Conservation (phyloP, 2,888 invertebrate genomes). For the Leucania comma region DNA sequence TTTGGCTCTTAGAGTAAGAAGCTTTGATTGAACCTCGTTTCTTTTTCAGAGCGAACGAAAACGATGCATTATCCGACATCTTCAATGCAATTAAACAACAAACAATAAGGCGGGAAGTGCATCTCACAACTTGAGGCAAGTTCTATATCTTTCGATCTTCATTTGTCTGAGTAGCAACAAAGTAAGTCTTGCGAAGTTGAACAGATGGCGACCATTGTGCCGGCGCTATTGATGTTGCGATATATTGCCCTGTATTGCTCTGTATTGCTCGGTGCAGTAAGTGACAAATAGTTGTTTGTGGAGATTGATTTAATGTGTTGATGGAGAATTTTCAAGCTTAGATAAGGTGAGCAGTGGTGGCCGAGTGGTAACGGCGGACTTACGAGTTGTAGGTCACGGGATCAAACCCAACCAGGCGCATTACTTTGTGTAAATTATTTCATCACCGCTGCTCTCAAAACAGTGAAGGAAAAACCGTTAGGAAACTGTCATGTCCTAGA, state of each 20-base stretch:
- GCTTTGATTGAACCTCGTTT: not conserved
- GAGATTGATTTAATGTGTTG: not conserved
- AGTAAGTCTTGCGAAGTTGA: constrained; percentile 14
- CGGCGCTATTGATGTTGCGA: not conserved
- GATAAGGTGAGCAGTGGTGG: too few species aligned
- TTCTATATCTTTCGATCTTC: constrained; percentile 12
- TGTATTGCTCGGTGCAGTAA: not conserved
- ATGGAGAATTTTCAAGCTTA: not conserved
- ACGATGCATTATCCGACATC: not conserved
- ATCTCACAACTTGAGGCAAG: constrained; percentile 14
- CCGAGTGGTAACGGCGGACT: too few species aligned
- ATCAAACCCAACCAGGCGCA: too few species aligned
- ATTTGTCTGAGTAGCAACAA: constrained; percentile 30
- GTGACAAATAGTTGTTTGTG: not conserved
- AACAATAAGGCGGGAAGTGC: not conserved
- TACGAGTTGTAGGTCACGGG: too few species aligned
- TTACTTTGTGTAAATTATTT: too few species aligned
- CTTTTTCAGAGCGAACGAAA: not conserved
- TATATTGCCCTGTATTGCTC: not conserved
- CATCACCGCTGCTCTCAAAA: too few species aligned
- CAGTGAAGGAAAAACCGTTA: too few species aligned
- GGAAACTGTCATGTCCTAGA: too few species aligned
- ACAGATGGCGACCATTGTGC: constrained; percentile 11
- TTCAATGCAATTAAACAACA: constrained; percentile 13
- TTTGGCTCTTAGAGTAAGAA: too few species aligned